phyloP scores from a whole-genome alignment of 2,888 invertebrate species.

The Nephrotoma appendiculata region DNA sequence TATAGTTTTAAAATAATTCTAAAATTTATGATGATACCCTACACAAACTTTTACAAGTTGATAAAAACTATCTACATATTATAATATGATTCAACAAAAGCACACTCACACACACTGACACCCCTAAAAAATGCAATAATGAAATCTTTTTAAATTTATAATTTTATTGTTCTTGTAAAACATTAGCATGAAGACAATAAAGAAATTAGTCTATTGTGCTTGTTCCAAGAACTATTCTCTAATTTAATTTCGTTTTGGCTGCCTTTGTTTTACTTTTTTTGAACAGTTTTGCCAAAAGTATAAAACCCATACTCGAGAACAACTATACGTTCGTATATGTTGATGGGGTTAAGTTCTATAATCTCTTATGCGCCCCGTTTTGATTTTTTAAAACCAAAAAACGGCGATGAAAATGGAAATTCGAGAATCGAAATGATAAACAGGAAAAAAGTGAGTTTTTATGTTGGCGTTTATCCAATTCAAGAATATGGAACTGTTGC shows the following conservation, averaged over 20 bases:
- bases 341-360: neutral
- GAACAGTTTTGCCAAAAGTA: neutral
- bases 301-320: neutral
- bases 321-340: neutral
- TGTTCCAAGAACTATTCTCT: neutral
- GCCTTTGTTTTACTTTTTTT: neutral
- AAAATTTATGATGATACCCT: neutral
- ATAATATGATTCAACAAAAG: neutral
- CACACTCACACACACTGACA: neutral
- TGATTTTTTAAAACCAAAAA: neutral
- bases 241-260: neutral
- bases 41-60: neutral
- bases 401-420: neutral
- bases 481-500: neutral
- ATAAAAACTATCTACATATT: neutral
- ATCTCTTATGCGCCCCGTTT: neutral
- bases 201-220: neutral
- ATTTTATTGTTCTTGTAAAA: neutral
- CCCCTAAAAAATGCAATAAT: neutral
- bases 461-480: neutral
- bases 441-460: neutral
- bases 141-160: neutral
- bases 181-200: neutral
- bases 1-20: neutral
- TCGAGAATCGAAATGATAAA: neutral